Evolutionary conservation across 2,797 vertebrate genomes (phyloP), one percentile per base, ranked within the genome.

Genomic region (Myioborus melanocephalus): DNA sequence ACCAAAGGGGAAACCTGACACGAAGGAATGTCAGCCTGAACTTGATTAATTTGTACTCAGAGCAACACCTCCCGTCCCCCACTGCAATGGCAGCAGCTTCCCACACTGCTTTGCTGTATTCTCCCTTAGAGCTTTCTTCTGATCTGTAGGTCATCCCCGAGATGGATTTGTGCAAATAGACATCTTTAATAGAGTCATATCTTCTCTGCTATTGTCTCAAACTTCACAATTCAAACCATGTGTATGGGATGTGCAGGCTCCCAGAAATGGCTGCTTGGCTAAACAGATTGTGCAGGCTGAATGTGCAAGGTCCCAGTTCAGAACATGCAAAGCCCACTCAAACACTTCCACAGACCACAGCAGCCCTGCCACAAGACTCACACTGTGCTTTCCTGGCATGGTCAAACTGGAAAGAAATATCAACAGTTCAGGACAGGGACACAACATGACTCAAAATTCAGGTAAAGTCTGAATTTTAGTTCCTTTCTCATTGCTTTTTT

Each of bases 11-110:
- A 95, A 91, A 80, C 20, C 87, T 68, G 76, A 92, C 64, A 72
- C 9, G n/a, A 65, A 75, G 60, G 88, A 94, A 95, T 77, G 87
- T 57, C 81, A 79, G 93, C 75, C 73, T 84, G 61, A 83, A 95
- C 81, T 92, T 95, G 86, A 93, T 94, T 70, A 95, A 87, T 95
- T 77, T 71, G 52, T 72, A 72, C 77, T 82, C 47, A 32, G 66
- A 89, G 81, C 77, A 94, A 46, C 3, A 12, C 5, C 12, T 82
- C n/a, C 43, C 0, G 5, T 41, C 63, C 28, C 47, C 68, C 63
- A 30, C 37, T 30, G 27, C 82, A 90, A 46, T 0, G 12, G 72
- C 63, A 89, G 63, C 56, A 81, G 63, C 80, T 93, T 95, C 86
- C 80, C 76, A 64, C 15, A 2, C 53, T 0, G 0, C 47, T 88